Conservation (phyloP, 2,797 vertebrate species). For the Telmatherina bonti region DNA sequence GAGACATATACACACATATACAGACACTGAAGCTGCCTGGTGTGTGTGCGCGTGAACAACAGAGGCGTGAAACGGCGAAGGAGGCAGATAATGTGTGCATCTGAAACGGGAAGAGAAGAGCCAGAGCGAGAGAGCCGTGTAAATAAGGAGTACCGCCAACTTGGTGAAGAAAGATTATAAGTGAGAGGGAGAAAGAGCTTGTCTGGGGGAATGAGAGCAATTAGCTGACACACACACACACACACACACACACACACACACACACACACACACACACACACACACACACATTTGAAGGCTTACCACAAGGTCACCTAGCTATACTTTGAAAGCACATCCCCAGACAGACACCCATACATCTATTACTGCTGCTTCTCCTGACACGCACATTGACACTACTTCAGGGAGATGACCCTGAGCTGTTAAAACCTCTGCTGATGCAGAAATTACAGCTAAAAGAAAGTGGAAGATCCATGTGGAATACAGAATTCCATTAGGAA, state of each 20-base stretch:
- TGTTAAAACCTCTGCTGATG: constrained; percentile 39
- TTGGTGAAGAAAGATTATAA: constrained; percentile 71
- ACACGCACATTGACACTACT: constrained; percentile 49
- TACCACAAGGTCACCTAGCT: constrained; percentile 70
- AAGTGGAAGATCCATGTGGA: constrained; percentile 5
- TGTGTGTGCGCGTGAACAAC: constrained; percentile 64
- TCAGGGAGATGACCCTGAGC: constrained; percentile 47
- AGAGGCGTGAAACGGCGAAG: constrained; percentile 52
- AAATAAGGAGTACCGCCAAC: constrained; percentile 60
- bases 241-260: constrained; percentile 8
- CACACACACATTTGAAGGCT: constrained; percentile 4
- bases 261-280: constrained; percentile 10
- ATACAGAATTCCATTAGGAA: background rate
- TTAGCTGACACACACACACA: constrained; percentile 48
- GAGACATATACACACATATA: constrained; percentile 56
- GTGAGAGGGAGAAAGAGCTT: constrained; percentile 73
- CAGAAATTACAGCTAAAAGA: constrained; percentile 21
- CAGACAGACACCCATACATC: constrained; percentile 25
- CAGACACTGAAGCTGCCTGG: constrained; percentile 53
- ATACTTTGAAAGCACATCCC: constrained; percentile 40
- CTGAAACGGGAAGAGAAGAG: constrained; percentile 39
- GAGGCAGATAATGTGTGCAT: constrained; percentile 61
- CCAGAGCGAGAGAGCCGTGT: constrained; percentile 53
- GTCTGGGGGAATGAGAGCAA: constrained; percentile 63
- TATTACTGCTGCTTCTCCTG: constrained; percentile 33